These are phyloP conservation scores for Eublepharis macularius DNA, from an alignment of 2,113 vertebrate genomes.

Conservation along the genomic window DNA sequence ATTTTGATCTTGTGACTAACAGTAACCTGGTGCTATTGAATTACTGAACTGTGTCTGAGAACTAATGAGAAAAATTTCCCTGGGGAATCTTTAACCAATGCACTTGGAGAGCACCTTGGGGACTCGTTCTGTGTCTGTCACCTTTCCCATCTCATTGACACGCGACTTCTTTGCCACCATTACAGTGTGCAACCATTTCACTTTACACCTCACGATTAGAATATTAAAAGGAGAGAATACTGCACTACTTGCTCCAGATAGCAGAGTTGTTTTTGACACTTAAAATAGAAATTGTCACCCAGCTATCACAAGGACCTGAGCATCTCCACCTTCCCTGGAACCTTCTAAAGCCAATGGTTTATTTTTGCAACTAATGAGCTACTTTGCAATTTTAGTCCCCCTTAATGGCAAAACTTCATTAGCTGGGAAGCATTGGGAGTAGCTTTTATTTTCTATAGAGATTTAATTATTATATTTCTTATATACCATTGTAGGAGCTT, in stretches of 20 bases:
- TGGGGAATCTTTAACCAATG: conserved; percentile 94
- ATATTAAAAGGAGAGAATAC: conserved; percentile 84
- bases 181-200: conserved; percentile 91
- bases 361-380: conserved; percentile 66
- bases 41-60: conserved; percentile 97
- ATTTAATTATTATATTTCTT: conserved; percentile 42
- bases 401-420: conserved; percentile 62
- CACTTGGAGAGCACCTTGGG: conserved; percentile 91
- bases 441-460: conserved; percentile 33
- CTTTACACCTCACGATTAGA: conserved; percentile 98
- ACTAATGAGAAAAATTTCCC: conserved; percentile 97
- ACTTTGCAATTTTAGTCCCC: conserved; percentile 52
- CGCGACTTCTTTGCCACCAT: conserved; percentile 90
- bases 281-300: conserved; percentile 82
- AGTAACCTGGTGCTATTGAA: conserved; percentile 92
- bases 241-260: conserved; percentile 72
- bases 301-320: conserved; percentile 77
- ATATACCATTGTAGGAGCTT: neutral
- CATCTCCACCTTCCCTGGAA: conserved; percentile 65
- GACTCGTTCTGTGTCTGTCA: conserved; percentile 92
- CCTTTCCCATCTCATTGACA: conserved; percentile 92
- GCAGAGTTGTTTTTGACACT: conserved; percentile 82
- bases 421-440: conserved; percentile 53
- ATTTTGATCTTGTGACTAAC: conserved; percentile 88
- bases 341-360: conserved; percentile 66